These are phyloP conservation scores for Illadopsis cleaveri DNA, from an alignment of 2,113 vertebrate genomes.

Conservation along the genomic window DNA sequence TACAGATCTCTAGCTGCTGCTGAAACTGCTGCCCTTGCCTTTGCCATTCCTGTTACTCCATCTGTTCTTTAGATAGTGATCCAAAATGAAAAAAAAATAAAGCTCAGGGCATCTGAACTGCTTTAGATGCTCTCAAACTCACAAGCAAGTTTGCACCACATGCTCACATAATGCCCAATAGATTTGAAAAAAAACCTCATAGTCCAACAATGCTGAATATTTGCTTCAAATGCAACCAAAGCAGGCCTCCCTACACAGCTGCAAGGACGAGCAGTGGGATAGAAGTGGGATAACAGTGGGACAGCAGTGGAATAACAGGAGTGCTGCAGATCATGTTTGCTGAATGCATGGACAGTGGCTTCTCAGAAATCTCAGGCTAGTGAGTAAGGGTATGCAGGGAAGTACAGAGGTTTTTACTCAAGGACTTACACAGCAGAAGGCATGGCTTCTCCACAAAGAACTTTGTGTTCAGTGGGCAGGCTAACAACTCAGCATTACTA, in stretches of 20 bases:
- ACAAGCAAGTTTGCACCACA: neutral
- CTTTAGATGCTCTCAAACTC: neutral
- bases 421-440: neutral
- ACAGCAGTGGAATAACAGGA: neutral
- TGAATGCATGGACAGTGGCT: accelerated
- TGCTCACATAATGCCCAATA: neutral
- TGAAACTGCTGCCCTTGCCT: neutral
- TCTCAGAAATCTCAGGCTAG: neutral
- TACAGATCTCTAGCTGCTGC: neutral
- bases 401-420: neutral
- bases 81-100: neutral
- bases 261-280: neutral
- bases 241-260: neutral
- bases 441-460: neutral
- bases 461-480: neutral
- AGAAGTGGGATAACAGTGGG: neutral
- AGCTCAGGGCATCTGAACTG: neutral
- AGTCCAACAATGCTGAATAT: neutral
- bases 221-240: neutral
- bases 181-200: neutral
- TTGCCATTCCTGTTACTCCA: neutral
- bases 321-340: neutral
- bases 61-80: neutral
- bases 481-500: neutral
- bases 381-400: neutral